Base-by-base conservation (phyloP, 2,888 invertebrate species). In the Vanessa cardui region DNA sequence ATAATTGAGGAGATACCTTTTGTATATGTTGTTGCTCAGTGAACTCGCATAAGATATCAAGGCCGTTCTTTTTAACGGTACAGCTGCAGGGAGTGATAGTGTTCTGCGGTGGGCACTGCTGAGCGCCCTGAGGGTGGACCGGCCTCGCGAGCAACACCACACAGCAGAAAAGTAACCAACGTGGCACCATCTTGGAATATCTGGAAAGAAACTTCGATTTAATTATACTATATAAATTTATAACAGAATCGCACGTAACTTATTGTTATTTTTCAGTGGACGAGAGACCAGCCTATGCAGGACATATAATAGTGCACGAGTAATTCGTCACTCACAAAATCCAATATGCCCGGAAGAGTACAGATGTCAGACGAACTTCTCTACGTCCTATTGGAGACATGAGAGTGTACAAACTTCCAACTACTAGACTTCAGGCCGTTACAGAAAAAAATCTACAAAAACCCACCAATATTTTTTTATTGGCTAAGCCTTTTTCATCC, bases 11-110 rank as follows among this genome's bases (percentile, higher is more conserved):
- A 49, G 7, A 3, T 8, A 18, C 92, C 87, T 90, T 91, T 71
- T 92, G 95, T 83, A 98, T 97, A 80, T 96, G 96, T 74, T 94
- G 94, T 77, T 96, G 94, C 83, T 97, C 97, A 63, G 97, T 97
- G 78, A 96, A 96, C 92, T 98, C 97, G 94, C 98, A 98, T 73
- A 97, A 94, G 73, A 98, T 95, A 85, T 98, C 98, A 76, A 98
- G 94, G 58, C 97, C 97, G 80, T 97, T 96, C 89, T 97, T 97
- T 89, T 97, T 97, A 75, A 97, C 96, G 76, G 95, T 95, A 86
- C 98, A 98, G 76, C 94, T 93, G 90, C 98, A 98, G 45, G 97
- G 97, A 62, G 95, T 88, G 80, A 97, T 96, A 71, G 96, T 96
- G 81, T 88, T 90, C 75, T 95, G 94, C 71, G 95, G 90, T 58